These are phyloP conservation scores for Seriola rivoliana DNA, from an alignment of 2,113 vertebrate genomes.

Conservation along the genomic window DNA sequence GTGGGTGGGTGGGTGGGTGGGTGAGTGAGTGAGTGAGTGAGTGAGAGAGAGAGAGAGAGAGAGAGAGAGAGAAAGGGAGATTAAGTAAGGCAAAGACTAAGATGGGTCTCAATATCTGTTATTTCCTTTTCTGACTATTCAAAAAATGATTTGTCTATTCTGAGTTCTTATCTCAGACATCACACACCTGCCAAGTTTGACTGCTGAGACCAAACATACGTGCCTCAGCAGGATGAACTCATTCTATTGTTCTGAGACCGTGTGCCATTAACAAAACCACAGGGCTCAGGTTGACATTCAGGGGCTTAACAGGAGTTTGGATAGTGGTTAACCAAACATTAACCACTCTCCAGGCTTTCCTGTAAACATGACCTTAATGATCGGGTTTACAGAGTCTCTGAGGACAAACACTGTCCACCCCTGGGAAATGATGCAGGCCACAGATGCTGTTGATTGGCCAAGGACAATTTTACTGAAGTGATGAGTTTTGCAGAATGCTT, in stretches of 20 bases:
- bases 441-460: not conserved
- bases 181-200: constrained; percentile 57
- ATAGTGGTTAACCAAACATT: constrained; percentile 72
- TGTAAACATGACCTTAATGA: constrained; percentile 57
- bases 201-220: constrained; percentile 40
- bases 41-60: not conserved
- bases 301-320: constrained; percentile 63
- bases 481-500: not conserved
- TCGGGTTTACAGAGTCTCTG: constrained; percentile 30
- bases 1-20: not conserved
- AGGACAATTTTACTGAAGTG: not conserved
- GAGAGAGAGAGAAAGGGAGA: not conserved
- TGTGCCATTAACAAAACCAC: constrained; percentile 47
- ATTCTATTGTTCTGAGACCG: constrained; percentile 53
- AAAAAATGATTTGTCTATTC: constrained; percentile 15
- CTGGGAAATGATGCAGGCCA: constrained; percentile 15
- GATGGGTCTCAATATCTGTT: constrained; percentile 12
- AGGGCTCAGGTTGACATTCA: constrained; percentile 49
- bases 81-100: not conserved
- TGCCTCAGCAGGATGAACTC: constrained; percentile 50
- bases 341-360: constrained; percentile 30
- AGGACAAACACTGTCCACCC: constrained; percentile 35
- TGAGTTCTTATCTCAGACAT: constrained; percentile 51
- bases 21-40: not conserved
- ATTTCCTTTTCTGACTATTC: not conserved